Base-by-base conservation (phyloP, 35 echinoderm and acorn worm species). In the Ptychodera flava region DNA sequence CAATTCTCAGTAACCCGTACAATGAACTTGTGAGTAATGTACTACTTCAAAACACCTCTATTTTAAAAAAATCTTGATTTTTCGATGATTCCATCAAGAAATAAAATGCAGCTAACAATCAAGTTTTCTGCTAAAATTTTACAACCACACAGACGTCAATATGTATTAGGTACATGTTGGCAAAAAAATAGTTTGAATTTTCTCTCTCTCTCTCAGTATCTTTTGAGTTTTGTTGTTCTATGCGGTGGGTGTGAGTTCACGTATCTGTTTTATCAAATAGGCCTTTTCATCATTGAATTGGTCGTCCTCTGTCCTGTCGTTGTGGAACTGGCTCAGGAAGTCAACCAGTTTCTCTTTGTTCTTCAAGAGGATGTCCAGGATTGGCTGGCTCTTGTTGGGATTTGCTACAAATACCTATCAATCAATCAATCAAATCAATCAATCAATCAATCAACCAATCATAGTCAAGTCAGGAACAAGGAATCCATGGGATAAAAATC, bases 221-320 rank as follows among this genome's bases (percentile, higher is more conserved):
- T n/a, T n/a, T n/a, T n/a, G n/a, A n/a, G n/a, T n/a, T n/a, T n/a
- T n/a, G n/a, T n/a, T n/a, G n/a, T n/a, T n/a, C 45, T 64, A 64
- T 64, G 45, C 45, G 45, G 45, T 22, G 6, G 45, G 45, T 64
- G 6, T 64, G 0, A 99, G 93, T 76, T 99, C 96, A 88, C 86
- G 82, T 79, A 99, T 99, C 86, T 99, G 96, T 85, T 93, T 92
- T 35, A 99, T 94, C 34, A 99, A 90, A 86, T 99, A 99, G 37
- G 85, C 91, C 86, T 99, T 99, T 78, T 99, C 96, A 77, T 99
- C 96, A 80, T 99, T 99, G 85, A 99, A 99, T 78, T 99, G 96
- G 80, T 99, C 96, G 79, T 99, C 96, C 35, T 99, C 96, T 77
- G 96, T 99, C 81, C 96, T 84, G 87, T 99, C 96, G 15, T 90